Base-by-base conservation (phyloP, 1,140 invertebrate species). In the Scaptomyza hsui region DNA sequence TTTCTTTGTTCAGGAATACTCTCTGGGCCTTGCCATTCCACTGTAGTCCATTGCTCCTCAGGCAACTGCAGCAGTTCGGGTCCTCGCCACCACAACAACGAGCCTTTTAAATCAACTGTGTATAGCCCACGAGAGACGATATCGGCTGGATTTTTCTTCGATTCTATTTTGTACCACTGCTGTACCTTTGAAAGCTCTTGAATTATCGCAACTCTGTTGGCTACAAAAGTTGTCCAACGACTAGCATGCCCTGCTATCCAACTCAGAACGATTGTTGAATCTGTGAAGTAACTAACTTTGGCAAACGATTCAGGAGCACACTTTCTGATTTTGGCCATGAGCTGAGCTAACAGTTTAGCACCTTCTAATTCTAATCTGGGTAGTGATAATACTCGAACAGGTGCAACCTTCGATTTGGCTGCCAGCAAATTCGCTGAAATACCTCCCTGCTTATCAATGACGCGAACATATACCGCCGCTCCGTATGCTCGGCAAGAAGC, bases 31-130 rank as follows among this genome's bases (percentile, higher is more conserved):
- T 53, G 41, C 49, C 41, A 52, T 16, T 52, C 5, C 32, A 37
- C 4, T 37, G 3, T 9, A 1, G 49, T 13, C 49, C 49, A 52
- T 16, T 19, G 35, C 13, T 37, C 32, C 19, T 52, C 49, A 1
- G 49, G 12, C 18, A 18, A 19, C 35, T 37, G 26, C 16, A 52
- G 37, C 5, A 51, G 52, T 10, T 52, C 37, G 44, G 37, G 39
- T 4, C 60, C 60, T 41, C 32, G 37, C 48, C 59, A 52, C 59
- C 37, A 51, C 47, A 52, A 52, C 15, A 24, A 52, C 21, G 24
- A 24, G 1, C 4, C 24, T 5, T 24, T 24, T 24, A 24, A 6
- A 0, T 24, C n/a, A n/a, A n/a, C n/a, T n/a, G n/a, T n/a, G n/a
- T n/a, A n/a, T n/a, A n/a, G n/a, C n/a, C 39, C 16, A 44, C 41